Percentiles rank a stretch among this genome's conserved stretches.
Evolutionary conservation across 2,113 vertebrate species (phyloP).

Genomic region (Epinephelus cyanopodus): DNA sequence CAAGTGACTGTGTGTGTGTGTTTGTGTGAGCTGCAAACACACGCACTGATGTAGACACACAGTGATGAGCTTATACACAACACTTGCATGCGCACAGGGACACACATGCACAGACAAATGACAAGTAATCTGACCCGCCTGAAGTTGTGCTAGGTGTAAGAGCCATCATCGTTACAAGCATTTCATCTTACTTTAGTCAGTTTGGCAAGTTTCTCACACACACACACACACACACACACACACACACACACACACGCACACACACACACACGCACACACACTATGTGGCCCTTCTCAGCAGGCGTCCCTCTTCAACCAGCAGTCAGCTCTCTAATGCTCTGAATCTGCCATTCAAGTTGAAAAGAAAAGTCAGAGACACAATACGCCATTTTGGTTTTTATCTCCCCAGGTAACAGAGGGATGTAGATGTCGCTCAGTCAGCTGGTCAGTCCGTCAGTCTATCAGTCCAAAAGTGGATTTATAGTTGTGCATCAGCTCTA

Average conservation of each 20-base stretch:
- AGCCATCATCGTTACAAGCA: not conserved
- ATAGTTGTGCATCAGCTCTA: too few relatives aligned
- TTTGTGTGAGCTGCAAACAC: not conserved
- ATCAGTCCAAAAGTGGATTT: too few relatives aligned
- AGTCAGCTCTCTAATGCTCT: not conserved
- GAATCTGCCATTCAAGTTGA: constrained; percentile 14
- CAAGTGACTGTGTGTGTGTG: constrained; percentile 4
- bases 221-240: too few relatives aligned
- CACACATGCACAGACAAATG: not conserved
- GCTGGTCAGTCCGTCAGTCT: not conserved
- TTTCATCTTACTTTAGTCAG: constrained; percentile 1
- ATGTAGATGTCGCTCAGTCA: not conserved
- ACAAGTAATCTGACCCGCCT: not conserved
- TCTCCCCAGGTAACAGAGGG: not conserved
- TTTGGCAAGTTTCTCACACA: not conserved
- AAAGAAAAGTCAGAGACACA: constrained; percentile 20
- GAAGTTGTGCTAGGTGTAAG: not conserved
- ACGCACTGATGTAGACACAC: not conserved
- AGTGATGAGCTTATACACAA: not conserved
- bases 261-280: constrained; percentile 13
- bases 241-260: constrained; percentile 5
- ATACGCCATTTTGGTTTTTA: not conserved
- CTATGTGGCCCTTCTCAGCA: constrained; percentile 5
- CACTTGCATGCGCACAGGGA: not conserved
- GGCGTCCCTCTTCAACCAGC: not conserved